These are phyloP conservation scores for Sylvilagus bachmani DNA, from an alignment of 2,113 vertebrate species.

Conservation along the genomic window DNA sequence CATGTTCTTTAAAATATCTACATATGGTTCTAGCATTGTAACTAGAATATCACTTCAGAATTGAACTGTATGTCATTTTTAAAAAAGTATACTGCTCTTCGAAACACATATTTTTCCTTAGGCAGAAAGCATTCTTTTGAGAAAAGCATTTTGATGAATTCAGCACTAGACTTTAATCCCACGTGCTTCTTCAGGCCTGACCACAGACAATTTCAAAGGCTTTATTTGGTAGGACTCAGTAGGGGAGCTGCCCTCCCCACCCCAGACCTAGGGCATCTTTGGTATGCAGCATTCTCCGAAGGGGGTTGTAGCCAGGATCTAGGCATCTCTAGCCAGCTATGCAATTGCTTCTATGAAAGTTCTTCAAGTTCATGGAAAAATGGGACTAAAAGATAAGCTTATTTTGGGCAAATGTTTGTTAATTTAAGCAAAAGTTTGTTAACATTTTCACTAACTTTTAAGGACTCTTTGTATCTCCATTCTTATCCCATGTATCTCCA, in stretches of 20 bases:
- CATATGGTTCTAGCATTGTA: neutral
- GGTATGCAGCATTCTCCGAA: rapidly evolving
- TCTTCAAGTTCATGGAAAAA: too few species aligned
- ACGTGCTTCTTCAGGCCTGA: neutral
- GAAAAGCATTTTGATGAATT: neutral
- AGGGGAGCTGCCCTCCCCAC: neutral
- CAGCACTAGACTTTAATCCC: neutral
- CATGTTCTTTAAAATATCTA: neutral
- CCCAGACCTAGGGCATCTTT: neutral
- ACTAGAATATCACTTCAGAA: neutral
- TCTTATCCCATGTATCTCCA: neutral
- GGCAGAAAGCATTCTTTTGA: neutral
- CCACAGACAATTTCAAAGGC: neutral
- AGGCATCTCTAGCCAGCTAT: neutral
- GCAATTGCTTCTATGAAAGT: neutral
- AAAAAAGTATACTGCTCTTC: neutral
- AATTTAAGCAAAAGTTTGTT: too few species aligned
- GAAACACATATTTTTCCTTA: neutral
- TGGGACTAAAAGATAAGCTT: too few species aligned
- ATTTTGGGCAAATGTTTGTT: too few species aligned
- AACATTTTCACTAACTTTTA: too few species aligned
- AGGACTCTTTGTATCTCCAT: neutral
- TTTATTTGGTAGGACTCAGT: neutral
- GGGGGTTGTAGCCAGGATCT: too few species aligned
- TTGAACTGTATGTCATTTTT: neutral